Evolutionary conservation across 2,797 vertebrate genomes (phyloP), one percentile per base, ranked within the genome.

Genomic region (Lates japonicus): DNA sequence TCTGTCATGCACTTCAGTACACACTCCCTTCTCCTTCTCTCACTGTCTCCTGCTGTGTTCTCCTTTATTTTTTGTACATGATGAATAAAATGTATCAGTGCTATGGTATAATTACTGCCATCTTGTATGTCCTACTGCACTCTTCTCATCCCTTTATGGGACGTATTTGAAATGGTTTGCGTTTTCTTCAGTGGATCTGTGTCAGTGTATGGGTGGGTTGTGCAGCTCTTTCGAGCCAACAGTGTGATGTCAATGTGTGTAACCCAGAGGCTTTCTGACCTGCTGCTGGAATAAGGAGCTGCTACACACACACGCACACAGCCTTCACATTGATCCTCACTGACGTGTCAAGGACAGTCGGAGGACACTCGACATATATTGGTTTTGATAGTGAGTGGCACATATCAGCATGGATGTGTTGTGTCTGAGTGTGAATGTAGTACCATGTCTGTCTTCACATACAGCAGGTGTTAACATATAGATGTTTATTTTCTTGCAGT

Each of bases 401-500:
- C 44, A 31, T 58, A 84, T 77, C 62, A 48, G 59, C 63, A 20
- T 54, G 42, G 33, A 51, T 59, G 20, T 64, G 49, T 73, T 42
- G 41, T 42, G 13, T 42, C 25, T 71, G 16, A 20, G 52, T 59
- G 59, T 80, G 58, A 52, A n/a, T 70, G 39, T 74, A 61, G 66
- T 14, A 3, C 10, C 39, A 58, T 29, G 41, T 62, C 66, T 65
- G 70, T 81, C 33, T 35, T 77, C 57, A 61, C 54, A 46, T 19
- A 51, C 61, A 78, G 57, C 63, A 64, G 75, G 68, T 76, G 76
- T 72, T 87, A 75, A 93, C 80, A 48, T 59, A 37, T 61, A 9
- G 31, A 57, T 87, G 70, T 76, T 62, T 84, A 10, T 80, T 92
- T 46, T 88, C 59, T 96, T 96, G 35, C 95, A 99, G 98, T 96